These are phyloP conservation scores for Okamejei kenojei DNA, from an alignment of 2,797 vertebrate species.

Conservation along the genomic window DNA sequence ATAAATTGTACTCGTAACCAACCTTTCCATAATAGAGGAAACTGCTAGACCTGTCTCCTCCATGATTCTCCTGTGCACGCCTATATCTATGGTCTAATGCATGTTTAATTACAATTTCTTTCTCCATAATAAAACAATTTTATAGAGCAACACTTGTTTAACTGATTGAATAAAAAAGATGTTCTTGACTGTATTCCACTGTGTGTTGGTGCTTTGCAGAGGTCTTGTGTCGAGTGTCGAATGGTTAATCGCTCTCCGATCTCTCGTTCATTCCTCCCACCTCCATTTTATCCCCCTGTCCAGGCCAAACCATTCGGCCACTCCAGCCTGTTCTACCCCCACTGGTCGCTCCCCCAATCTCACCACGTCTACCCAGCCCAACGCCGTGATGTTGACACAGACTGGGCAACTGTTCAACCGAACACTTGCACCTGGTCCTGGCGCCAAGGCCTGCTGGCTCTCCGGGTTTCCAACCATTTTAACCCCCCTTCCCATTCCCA, in stretches of 20 bases:
- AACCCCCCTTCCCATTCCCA: too few species aligned
- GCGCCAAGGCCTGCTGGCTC: too few species aligned
- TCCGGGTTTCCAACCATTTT: too few species aligned
- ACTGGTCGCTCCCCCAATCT: too few species aligned
- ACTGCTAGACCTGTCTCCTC: background rate
- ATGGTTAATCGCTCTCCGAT: background rate
- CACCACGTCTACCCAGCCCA: too few species aligned
- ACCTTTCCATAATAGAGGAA: background rate
- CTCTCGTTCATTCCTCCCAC: background rate
- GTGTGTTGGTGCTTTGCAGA: background rate
- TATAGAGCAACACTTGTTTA: conserved; percentile 68
- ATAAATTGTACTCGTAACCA: background rate
- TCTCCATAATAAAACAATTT: conserved; percentile 78
- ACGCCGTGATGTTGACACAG: too few species aligned
- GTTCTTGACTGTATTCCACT: conserved; percentile 68
- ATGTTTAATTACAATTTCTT: conserved; percentile 84
- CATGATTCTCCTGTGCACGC: conserved; percentile 42
- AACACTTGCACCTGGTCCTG: too few species aligned
- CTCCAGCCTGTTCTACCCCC: too few species aligned
- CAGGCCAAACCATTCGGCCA: too few species aligned
- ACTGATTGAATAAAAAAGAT: conserved; percentile 77
- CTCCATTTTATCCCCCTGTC: background rate
- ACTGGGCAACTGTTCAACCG: too few species aligned
- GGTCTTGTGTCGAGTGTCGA: too few species aligned
- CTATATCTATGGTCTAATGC: conserved; percentile 75